Base-by-base conservation (phyloP, 2,797 vertebrate species). In the Cuculus canorus region DNA sequence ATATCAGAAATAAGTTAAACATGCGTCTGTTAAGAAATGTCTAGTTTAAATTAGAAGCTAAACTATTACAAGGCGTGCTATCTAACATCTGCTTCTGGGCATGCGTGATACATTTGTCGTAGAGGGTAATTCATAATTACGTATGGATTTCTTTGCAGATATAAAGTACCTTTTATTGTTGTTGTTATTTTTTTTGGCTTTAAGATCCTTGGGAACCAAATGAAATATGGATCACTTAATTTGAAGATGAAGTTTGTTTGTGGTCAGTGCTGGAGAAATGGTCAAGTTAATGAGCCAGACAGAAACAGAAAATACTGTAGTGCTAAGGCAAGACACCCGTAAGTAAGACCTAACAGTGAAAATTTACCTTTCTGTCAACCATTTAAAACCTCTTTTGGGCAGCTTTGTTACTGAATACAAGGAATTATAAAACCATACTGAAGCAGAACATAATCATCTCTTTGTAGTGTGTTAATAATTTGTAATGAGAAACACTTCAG, bases 171-270 rank as follows among this genome's bases (percentile, higher is more conserved):
- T 95, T 84, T 95, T 56, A 32, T 78, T 96, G 28, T 90, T 92
- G 27, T 83, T 91, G 4, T 60, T 86, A 0, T 80, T 84, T 73
- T 95, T 93, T 95, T 93, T 93, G 93, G 16, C 15, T 84, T 96
- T 93, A 96, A 99, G 98, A 93, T 98, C 79, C 96, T 98, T 71
- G 97, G 61, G 80, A 92, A 96, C 88, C 97, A 98, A 94, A 97
- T 97, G 88, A 99, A 98, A 92, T 98, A 98, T 30, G 99, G 98
- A 59, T 98, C 98, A 47, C 98, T 98, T 60, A 99, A 99, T 92
- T 98, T 99, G 97, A 99, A 99, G 98, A 98, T 99, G 98, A 99
- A 99, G 97, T 99, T 99, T 98, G 99, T 99, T 63, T 99, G 99
- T 94, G 97, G 98, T 52, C 99, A 99, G 95, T 99, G 99, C 96